Base-by-base conservation (phyloP, 2,113 vertebrate genomes). In the Cromileptes altivelis region DNA sequence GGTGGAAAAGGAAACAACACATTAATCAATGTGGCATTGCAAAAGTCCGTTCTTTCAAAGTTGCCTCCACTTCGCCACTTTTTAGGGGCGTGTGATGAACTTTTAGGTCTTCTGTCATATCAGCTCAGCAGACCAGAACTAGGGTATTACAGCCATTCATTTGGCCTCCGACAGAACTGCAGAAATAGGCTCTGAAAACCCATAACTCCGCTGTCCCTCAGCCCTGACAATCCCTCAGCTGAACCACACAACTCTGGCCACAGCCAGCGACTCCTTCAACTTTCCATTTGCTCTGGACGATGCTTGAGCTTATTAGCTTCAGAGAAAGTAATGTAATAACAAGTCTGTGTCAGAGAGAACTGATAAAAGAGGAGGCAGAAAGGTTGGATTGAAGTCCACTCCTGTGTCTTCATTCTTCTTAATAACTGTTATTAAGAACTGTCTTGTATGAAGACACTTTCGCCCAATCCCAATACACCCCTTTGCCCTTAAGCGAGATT, bases 221-320 rank as follows among this genome's bases (percentile, higher is more conserved):
- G 55, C 33, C 52, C 33, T 18, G 8, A 85, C 47, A 78, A 61
- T 71, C n/a, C 42, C 56, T 52, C 68, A 55, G 53, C 68, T 70
- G 37, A 85, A 85, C 70, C 70, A 56, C 60, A 74, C 42, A 58
- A 53, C 55, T 71, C 47, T 88, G 68, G 45, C 70, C 14, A 17
- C 47, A 55, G 12, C 4, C 1, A 3, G 40, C n/a, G 69, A 70
- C 56, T 76, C 30, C 50, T 52, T 70, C 42, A 30, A 70, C 64
- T 88, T 90, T 65, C 70, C 55, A 81, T 84, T 80, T 40, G 37
- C 47, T 42, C 69, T 47, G 17, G 42, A 60, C 19, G 6, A 80
- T 23, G 55, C 17, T 50, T 4, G 50, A 86, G 81, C 47, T 25
- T 42, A 27, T 64, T 75, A 67, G 53, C 63, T 74, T 75, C 12